phyloP scores from a whole-genome alignment of 2,113 vertebrate species.

The Butorides virescens region DNA sequence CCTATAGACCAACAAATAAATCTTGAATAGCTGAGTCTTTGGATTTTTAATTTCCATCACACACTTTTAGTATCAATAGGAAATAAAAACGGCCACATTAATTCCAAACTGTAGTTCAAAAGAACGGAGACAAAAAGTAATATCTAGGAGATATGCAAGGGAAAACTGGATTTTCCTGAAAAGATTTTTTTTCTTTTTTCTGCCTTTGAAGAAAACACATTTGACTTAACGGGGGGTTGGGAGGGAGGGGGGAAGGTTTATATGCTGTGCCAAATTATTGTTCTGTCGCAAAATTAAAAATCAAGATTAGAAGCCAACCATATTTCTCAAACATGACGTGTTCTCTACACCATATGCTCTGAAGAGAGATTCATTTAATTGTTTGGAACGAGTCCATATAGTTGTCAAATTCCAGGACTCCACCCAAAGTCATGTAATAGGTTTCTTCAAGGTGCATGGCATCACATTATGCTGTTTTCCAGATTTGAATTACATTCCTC shows the following conservation, averaged over 20 bases:
- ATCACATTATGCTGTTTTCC: neutral
- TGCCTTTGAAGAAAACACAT: neutral
- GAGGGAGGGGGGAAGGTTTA: neutral
- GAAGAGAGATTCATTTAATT: slow-evolving; percentile 56
- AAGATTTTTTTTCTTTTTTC: neutral
- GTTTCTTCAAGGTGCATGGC: slow-evolving; percentile 34
- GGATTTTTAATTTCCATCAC: neutral
- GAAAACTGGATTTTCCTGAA: neutral
- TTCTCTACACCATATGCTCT: slow-evolving; percentile 55
- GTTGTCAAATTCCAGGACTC: slow-evolving; percentile 37
- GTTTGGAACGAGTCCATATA: slow-evolving; percentile 44
- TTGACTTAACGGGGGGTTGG: neutral
- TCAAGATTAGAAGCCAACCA: slow-evolving; percentile 53
- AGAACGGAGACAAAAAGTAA: neutral
- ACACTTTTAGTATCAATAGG: neutral
- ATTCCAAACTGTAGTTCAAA: neutral
- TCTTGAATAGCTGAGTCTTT: neutral
- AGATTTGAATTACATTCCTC: slow-evolving; percentile 12
- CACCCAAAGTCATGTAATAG: slow-evolving; percentile 32
- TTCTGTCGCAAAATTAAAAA: slow-evolving; percentile 56
- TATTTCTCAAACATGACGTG: slow-evolving; percentile 61
- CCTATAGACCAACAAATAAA: neutral
- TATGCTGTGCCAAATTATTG: slow-evolving; percentile 45
- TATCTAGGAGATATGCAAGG: neutral
- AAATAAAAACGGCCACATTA: neutral